Percentiles rank a stretch among this genome's conserved stretches.
phyloP scores from a whole-genome alignment of 2,797 vertebrate genomes.

The Apogon talboti region DNA sequence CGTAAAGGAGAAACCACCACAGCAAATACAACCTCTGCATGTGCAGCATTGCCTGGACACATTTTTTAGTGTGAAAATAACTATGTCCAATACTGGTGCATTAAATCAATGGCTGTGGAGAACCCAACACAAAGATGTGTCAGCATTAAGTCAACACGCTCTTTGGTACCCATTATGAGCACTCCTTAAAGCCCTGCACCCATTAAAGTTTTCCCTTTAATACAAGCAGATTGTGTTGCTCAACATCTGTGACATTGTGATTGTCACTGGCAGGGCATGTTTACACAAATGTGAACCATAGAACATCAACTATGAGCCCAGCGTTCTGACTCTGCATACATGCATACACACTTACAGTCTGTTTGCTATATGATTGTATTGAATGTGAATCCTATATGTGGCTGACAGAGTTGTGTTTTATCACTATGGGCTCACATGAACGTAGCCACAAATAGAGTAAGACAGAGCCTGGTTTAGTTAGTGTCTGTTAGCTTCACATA shows the following conservation, averaged over 20 bases:
- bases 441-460: conserved; percentile 5
- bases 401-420: conserved; percentile 12
- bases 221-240: conserved; percentile 30
- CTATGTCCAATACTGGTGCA: conserved; percentile 6
- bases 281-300: conserved; percentile 46
- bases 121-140: conserved; percentile 16
- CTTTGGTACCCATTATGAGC: conserved; percentile 35
- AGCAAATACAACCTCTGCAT: background rate
- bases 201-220: conserved; percentile 34
- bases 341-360: background rate
- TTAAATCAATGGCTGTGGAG: conserved; percentile 14
- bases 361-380: conserved; percentile 11
- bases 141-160: conserved; percentile 48
- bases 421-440: conserved; percentile 16
- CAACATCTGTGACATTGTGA: conserved; percentile 39
- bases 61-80: background rate
- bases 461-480: background rate
- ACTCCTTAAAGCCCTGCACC: conserved; percentile 30
- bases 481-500: background rate
- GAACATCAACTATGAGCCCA: conserved; percentile 41
- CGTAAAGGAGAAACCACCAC: background rate
- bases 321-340: background rate
- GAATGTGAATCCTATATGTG: background rate
- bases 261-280: conserved; percentile 47
- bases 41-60: no score